Percentiles rank a stretch among this genome's conserved stretches.
phyloP scores from a whole-genome alignment of 2,113 vertebrate species.

The Anguilla rostrata region DNA sequence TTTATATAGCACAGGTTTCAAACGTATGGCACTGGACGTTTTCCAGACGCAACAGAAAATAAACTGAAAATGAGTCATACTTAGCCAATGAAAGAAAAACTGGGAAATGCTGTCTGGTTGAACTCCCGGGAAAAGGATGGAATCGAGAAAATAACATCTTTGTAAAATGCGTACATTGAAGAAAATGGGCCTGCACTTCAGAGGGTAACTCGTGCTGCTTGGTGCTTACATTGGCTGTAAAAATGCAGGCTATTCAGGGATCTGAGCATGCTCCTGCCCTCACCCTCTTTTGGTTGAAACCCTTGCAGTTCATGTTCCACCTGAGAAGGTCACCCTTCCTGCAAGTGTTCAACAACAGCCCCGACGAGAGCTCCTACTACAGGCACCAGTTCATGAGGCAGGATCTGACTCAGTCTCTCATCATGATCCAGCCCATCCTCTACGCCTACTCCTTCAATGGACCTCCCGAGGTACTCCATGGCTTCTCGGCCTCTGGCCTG shows the following conservation, averaged over 20 bases:
- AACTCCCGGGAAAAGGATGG: not conserved
- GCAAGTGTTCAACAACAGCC: slow-evolving; percentile 98
- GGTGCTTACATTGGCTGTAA: not conserved
- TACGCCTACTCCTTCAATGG: slow-evolving; percentile 95
- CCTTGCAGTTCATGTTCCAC: slow-evolving; percentile 96
- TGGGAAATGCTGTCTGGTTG: not conserved
- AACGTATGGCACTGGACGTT: not conserved
- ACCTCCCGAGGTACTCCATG: slow-evolving; percentile 83
- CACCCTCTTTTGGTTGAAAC: slow-evolving; percentile 30
- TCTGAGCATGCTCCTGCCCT: no score
- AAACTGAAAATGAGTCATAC: not conserved
- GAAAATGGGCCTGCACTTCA: not conserved
- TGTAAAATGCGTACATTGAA: not conserved
- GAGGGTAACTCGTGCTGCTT: no score
- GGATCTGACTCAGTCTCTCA: slow-evolving; percentile 93
- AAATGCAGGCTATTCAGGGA: not conserved
- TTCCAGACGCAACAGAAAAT: not conserved
- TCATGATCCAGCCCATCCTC: slow-evolving; percentile 96
- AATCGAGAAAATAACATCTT: not conserved
- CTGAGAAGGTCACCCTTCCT: slow-evolving; percentile 95
- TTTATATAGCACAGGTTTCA: not conserved
- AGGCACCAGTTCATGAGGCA: slow-evolving; percentile 95
- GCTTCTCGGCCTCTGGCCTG: not conserved
- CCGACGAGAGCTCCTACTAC: slow-evolving; percentile 95
- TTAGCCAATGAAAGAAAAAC: not conserved